A percentile compares a stretch with the other conserved stretches of the same genome.
Evolutionary conservation across 2,113 vertebrate genomes (phyloP).

Genomic region (Archilochus colubris): DNA sequence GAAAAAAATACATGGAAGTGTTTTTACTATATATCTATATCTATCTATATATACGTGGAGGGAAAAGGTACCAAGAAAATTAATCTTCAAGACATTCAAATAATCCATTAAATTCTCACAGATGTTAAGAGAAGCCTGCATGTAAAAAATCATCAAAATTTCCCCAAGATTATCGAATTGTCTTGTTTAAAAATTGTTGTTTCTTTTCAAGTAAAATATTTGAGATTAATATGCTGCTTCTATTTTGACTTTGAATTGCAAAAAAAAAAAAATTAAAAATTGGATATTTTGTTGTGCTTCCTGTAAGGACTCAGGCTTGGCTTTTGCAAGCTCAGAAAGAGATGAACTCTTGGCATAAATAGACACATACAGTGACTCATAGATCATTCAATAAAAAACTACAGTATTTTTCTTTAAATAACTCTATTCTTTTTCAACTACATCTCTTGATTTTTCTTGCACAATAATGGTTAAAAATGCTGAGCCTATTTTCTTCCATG

Average conservation of each 20-base stretch:
- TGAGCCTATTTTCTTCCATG: conserved; percentile 6
- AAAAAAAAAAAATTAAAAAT: not conserved
- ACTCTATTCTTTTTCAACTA: conserved; percentile 37
- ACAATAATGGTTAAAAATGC: conserved; percentile 17
- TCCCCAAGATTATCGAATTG: not conserved
- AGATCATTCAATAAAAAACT: conserved; percentile 2
- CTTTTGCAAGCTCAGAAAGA: not conserved
- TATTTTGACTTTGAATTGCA: not conserved
- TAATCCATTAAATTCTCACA: not conserved
- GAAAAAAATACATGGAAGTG: not conserved
- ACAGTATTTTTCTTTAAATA: not conserved
- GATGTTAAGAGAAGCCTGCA: not conserved
- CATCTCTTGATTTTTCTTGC: conserved; percentile 49
- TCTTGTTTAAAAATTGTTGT: not conserved
- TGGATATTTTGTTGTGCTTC: not conserved
- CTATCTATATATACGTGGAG: not conserved
- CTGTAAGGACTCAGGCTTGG: not conserved
- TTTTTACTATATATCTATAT: not conserved
- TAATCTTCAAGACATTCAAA: not conserved
- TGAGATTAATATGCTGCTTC: not conserved
- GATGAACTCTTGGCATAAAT: conserved; percentile 16
- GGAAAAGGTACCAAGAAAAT: not conserved
- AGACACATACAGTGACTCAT: not conserved
- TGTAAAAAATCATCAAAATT: not conserved
- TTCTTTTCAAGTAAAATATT: not conserved